These are phyloP conservation scores for Hesperophylax magnus DNA, from an alignment of 1,140 invertebrate genomes.

Conservation along the genomic window DNA sequence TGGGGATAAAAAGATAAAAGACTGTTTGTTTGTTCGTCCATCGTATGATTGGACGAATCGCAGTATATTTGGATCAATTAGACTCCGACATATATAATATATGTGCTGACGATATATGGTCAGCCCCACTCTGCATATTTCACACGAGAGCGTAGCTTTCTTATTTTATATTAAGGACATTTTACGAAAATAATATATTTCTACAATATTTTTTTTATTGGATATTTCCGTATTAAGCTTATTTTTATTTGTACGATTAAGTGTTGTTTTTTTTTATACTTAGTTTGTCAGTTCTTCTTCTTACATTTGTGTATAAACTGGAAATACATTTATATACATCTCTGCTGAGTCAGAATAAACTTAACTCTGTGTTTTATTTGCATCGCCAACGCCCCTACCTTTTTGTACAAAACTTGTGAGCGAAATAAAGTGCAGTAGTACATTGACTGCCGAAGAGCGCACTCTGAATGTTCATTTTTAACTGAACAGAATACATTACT, in stretches of 20 bases:
- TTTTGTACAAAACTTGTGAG: too few species aligned
- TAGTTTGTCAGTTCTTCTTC: constrained; percentile 28
- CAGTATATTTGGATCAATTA: too few species aligned
- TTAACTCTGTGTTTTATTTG: not conserved
- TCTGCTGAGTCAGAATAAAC: constrained; percentile 45
- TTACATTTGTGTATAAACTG: constrained; percentile 49
- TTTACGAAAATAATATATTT: constrained; percentile 55
- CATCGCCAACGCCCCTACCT: too few species aligned
- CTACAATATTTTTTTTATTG: constrained; percentile 44
- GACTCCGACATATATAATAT: too few species aligned
- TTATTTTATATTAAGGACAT: constrained; percentile 55
- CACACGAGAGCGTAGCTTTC: constrained; percentile 49
- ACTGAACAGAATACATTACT: too few species aligned
- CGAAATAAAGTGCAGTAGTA: too few species aligned
- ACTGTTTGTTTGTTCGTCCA: not conserved
- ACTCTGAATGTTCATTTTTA: too few species aligned
- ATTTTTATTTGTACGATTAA: constrained; percentile 47
- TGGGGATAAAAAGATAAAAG: not conserved
- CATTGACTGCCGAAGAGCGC: too few species aligned
- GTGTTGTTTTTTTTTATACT: constrained; percentile 54
- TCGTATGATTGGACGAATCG: too few species aligned
- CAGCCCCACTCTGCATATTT: too few species aligned
- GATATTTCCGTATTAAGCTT: constrained; percentile 45
- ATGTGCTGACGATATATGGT: too few species aligned
- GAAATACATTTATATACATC: constrained; percentile 29